phyloP scores from a whole-genome alignment of 2,797 vertebrate genomes.

The Cossypha caffra region DNA sequence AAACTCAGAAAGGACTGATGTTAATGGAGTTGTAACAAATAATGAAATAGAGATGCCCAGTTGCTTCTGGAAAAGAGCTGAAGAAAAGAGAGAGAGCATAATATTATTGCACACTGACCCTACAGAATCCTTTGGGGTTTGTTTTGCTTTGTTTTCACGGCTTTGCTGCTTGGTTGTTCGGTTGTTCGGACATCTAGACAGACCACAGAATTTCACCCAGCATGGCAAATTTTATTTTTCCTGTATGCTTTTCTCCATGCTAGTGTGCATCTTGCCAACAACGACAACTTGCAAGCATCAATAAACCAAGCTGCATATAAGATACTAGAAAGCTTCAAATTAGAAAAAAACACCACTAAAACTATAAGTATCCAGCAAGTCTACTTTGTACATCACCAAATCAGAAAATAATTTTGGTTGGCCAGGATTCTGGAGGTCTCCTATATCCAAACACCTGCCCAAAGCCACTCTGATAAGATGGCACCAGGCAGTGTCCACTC shows the following conservation, averaged over 20 bases:
- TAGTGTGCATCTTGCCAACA: not conserved
- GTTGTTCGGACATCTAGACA: not conserved
- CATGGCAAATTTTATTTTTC: not conserved
- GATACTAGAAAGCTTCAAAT: too few species aligned
- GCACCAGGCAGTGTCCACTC: fast-evolving
- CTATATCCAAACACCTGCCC: not conserved
- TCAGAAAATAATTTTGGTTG: not conserved
- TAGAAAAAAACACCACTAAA: not conserved
- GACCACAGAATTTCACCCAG: not conserved
- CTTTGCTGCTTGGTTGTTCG: not conserved
- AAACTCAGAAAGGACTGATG: not conserved
- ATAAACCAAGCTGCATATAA: not conserved
- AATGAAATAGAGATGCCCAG: not conserved
- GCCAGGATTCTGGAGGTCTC: not conserved
- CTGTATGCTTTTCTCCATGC: not conserved
- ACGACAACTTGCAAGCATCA: not conserved
- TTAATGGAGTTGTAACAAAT: not conserved
- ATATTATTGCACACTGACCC: not conserved
- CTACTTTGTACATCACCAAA: not conserved
- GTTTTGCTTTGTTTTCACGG: not conserved
- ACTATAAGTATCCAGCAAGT: not conserved
- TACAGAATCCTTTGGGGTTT: not conserved
- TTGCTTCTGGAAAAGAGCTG: not conserved
- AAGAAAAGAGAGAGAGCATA: not conserved
- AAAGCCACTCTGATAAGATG: not conserved